Base-by-base conservation (phyloP, 2,888 invertebrate species). In the Dolomedes plantarius region DNA sequence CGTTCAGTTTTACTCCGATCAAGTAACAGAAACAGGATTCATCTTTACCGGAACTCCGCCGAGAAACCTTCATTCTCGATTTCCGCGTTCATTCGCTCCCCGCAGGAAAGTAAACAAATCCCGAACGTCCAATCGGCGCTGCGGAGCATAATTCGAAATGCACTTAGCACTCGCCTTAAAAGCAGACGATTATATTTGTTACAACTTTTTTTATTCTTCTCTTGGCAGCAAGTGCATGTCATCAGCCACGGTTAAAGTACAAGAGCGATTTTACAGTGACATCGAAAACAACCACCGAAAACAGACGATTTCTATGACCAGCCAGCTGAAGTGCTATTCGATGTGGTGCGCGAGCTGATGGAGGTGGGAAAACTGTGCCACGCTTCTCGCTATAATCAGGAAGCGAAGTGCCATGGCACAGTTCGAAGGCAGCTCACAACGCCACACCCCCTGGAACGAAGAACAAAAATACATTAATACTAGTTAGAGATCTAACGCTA, bases 361-460 rank as follows among this genome's bases (percentile, higher is more conserved):
- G 50, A 65, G 83, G 71, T 19, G 72, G 56, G 64, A 50, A 83
- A 83, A 83, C 32, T 83, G 76, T 83, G 83, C 83, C 83, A 83
- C 83, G 76, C 83, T 27, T 62, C 68, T 64, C 74, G 68, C 19
- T 67, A 32, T 67, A 72, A 83, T 27, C 83, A 83, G 83, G 83
- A 83, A 83, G 83, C 71, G 39, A 75, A 75, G 39, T 74, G 64
- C 50, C 50, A 65, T 77, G 83, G 77, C 83, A 83, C 65, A 83
- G 28, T 72, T 83, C 56, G 65, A 36, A 32, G 74, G 50, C 72
- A 73, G 67, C 67, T 80, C 67, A 46, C 67, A 9, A 76, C 64
- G 75, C 75, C 75, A 76, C 82, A 75, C 75, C 82, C 69, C 82
- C 81, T 73, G 41, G 46, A 74, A 62, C 50, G 46, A 65, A 69